phyloP scores from a whole-genome alignment of 1,140 invertebrate species.

The Drosophila triauraria region DNA sequence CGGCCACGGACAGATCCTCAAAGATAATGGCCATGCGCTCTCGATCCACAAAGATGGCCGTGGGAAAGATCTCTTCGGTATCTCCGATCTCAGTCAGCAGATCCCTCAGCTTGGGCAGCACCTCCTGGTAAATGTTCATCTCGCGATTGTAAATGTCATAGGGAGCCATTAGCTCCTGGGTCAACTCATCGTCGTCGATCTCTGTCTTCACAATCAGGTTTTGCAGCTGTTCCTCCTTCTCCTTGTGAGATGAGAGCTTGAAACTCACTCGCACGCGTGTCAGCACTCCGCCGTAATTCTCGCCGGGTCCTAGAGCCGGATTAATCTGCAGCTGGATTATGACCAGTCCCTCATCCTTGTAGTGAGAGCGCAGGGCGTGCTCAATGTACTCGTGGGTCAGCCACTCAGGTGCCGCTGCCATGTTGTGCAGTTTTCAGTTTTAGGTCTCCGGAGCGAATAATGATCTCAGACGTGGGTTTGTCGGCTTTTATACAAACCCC shows the following conservation, averaged over 20 bases:
- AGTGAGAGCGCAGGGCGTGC: slow-evolving; percentile 58
- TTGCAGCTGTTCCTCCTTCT: slow-evolving; percentile 5
- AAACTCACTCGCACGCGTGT: slow-evolving; percentile 56
- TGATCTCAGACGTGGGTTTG: neutral
- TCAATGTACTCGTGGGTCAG: slow-evolving; percentile 70
- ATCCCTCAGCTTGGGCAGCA: slow-evolving; percentile 71
- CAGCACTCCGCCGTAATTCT: slow-evolving; percentile 79
- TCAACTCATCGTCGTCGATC: slow-evolving; percentile 72
- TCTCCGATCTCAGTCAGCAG: slow-evolving; percentile 65
- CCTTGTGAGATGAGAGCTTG: slow-evolving; percentile 4
- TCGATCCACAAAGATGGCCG: slow-evolving; percentile 68
- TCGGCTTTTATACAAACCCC: slow-evolving; percentile 43
- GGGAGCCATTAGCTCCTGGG: slow-evolving; percentile 68
- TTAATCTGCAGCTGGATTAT: slow-evolving; percentile 56
- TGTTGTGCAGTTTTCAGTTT: slow-evolving; percentile 29
- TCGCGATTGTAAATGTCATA: slow-evolving; percentile 83
- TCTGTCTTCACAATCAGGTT: slow-evolving; percentile 74
- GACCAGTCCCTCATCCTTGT: slow-evolving; percentile 50
- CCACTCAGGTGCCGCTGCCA: slow-evolving; percentile 74
- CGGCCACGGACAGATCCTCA: slow-evolving; percentile 66
- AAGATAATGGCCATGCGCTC: slow-evolving; percentile 72
- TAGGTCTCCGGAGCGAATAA: neutral
- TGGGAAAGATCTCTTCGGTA: slow-evolving; percentile 67
- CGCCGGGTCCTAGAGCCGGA: slow-evolving; percentile 78
- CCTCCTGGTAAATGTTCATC: slow-evolving; percentile 77